Base-by-base conservation (phyloP, 1,140 invertebrate genomes). In the Anastrepha ludens region DNA sequence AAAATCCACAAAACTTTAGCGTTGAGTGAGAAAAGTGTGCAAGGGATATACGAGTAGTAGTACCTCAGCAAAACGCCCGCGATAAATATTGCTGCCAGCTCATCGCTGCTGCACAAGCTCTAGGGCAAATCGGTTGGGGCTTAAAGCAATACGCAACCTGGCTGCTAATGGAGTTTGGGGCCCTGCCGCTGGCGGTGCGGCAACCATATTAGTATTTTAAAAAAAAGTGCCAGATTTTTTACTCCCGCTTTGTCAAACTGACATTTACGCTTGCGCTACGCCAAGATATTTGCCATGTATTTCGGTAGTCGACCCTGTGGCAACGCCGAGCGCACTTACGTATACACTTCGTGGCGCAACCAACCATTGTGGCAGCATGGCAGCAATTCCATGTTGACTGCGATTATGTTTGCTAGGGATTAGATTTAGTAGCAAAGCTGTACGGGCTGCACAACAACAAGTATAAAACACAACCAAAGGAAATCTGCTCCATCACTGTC, bases 171-270 rank as follows among this genome's bases (percentile, higher is more conserved):
- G 60, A 17, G 60, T 62, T 17, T 15, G 60, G 9, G 60, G 60
- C 3, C 4, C 5, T 62, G n/a, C 60, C 8, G 50, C 50, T 62
- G 13, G 60, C 60, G 15, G 60, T 62, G 60, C 41, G 2, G 44
- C 81, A 85, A 17, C 41, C 44, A n/a, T 17, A 59, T 4, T 13
- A 44, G 44, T 20, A 7, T 7, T 47, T 85, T 50, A 6, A 9
- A 86, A 88, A 91, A 90, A 92, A 91, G 89, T 90, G 85, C 87
- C 90, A 91, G 90, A 92, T 92, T 92, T 92, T 29, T 90, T 91
- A 89, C 90, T 89, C 89, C 90, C 90, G 90, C 91, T 92, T 92
- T 92, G 90, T 92, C 91, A 92, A 91, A 87, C 89, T 91, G 91
- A 92, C 91, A 91, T 91, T 91, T 92, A 87, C 89, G 89, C 86